A percentile compares a stretch with the other conserved stretches of the same genome.
phyloP scores from a whole-genome alignment of 2,888 invertebrate genomes.

The Crioceris asparagi region DNA sequence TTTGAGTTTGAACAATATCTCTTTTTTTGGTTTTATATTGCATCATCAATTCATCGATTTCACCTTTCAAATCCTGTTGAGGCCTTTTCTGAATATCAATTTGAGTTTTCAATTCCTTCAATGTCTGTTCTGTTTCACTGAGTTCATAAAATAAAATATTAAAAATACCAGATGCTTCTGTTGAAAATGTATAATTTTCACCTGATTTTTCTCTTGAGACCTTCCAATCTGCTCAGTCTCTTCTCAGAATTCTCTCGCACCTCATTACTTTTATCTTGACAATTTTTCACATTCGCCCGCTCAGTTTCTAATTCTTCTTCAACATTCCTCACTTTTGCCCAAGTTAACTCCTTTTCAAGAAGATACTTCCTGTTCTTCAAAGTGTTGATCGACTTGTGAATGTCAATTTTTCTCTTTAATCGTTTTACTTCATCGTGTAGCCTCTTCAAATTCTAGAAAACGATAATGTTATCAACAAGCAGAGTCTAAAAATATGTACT shows the following conservation, averaged over 20 bases:
- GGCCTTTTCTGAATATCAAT: constrained; percentile 34
- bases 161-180: not conserved
- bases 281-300: constrained; percentile 10
- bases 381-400: constrained; percentile 27
- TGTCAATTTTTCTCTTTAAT: constrained; percentile 26
- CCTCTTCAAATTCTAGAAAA: constrained; percentile 19
- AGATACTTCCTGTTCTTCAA: constrained; percentile 28
- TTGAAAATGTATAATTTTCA: constrained; percentile 4
- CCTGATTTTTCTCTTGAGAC: constrained; percentile 12
- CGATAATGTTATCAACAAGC: constrained; percentile 3
- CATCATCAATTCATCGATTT: constrained; percentile 36
- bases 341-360: constrained; percentile 30
- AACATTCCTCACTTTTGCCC: constrained; percentile 30
- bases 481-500: constrained; percentile 13
- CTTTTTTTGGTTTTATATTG: constrained; percentile 31
- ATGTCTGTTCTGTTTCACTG: constrained; percentile 23
- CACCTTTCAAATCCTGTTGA: constrained; percentile 27
- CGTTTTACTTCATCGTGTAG: constrained; percentile 24
- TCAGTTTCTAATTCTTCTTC: constrained; percentile 30
- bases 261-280: constrained; percentile 15
- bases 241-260: constrained; percentile 15
- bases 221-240: constrained; percentile 14
- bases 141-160: constrained; percentile 3
- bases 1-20: constrained; percentile 30
- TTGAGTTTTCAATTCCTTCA: constrained; percentile 33